Base-by-base conservation (phyloP, 2,888 invertebrate genomes). In the Chrysotoxum bicinctum region DNA sequence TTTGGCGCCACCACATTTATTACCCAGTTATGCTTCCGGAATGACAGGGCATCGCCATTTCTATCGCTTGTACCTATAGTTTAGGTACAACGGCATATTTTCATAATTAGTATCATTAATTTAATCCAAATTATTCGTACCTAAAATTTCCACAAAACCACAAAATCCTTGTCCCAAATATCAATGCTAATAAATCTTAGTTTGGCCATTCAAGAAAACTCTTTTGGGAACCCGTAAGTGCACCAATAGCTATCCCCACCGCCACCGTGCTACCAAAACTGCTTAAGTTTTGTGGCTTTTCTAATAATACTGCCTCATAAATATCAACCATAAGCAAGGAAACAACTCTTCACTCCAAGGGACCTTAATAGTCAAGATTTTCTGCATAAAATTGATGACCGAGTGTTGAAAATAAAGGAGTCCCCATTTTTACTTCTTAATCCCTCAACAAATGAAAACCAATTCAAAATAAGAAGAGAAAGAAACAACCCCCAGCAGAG, bases 351-450 rank as follows among this genome's bases (percentile, higher is more conserved):
- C 7, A 37, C 14, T 37, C 14, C 21, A 37, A 21, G 7, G 21
- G 58, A 58, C 30, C 64, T 64, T 32, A 32, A 64, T 64, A 45
- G 19, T 45, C 7, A 3, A 45, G 45, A 64, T 45, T 50, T 66
- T 45, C 35, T 66, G 48, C 66, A 66, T 50, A 35, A 66, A 66
- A 66, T 66, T 66, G 66, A 66, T 66, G 66, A 66, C 66, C 16
- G 35, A 50, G 35, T 50, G 21, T 37, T 66, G 32, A 66, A 66
- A 66, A 66, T 35, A 50, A 66, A 66, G 19, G 3, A 66, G 23
- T 14, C 8, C 66, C 10, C 43, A 62, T 45, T 66, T 50, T 35
- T 50, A 66, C 50, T 50, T 50, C 35, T 32, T 50, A 66, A 66
- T 48, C 66, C 48, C 50, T 23, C n/a, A 50, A 50, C 35, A 66